These are phyloP conservation scores for Heterotis niloticus DNA, from an alignment of 2,113 vertebrate species.

Conservation along the genomic window DNA sequence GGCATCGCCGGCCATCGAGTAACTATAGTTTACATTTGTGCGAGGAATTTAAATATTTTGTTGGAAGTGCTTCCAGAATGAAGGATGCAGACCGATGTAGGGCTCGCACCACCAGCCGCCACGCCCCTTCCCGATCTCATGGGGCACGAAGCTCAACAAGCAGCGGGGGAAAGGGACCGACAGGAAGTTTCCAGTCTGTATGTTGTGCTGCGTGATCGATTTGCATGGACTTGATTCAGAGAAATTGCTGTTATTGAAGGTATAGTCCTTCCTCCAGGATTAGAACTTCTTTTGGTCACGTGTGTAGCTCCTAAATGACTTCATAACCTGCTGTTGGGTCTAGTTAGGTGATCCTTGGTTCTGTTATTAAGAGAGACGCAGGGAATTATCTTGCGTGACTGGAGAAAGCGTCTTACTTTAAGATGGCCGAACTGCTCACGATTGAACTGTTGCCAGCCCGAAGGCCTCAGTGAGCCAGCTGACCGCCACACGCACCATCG, in stretches of 20 bases:
- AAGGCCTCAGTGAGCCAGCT: not conserved
- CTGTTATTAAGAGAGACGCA: not conserved
- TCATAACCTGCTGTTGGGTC: not conserved
- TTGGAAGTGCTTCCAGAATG: slow-evolving; percentile 1
- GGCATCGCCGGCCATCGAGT: slow-evolving; percentile 27
- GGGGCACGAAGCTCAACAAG: not conserved
- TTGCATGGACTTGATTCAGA: not conserved
- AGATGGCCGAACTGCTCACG: not conserved
- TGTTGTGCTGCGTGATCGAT: no score
- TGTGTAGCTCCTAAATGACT: not conserved
- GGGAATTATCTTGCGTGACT: not conserved
- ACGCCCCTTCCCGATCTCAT: not conserved
- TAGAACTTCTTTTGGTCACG: not conserved
- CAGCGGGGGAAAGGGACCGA: not conserved
- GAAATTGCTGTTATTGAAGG: not conserved
- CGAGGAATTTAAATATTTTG: slow-evolving; percentile 29
- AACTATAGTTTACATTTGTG: slow-evolving; percentile 29
- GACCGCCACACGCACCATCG: not conserved
- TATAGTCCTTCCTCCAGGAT: not conserved
- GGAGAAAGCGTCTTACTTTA: not conserved
- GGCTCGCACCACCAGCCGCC: not conserved
- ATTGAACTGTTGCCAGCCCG: no score
- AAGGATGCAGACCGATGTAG: not conserved
- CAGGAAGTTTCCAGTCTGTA: not conserved
- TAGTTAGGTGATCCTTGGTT: not conserved